Conservation (phyloP, 2,797 vertebrate species). For the Melanotaenia boesemani region DNA sequence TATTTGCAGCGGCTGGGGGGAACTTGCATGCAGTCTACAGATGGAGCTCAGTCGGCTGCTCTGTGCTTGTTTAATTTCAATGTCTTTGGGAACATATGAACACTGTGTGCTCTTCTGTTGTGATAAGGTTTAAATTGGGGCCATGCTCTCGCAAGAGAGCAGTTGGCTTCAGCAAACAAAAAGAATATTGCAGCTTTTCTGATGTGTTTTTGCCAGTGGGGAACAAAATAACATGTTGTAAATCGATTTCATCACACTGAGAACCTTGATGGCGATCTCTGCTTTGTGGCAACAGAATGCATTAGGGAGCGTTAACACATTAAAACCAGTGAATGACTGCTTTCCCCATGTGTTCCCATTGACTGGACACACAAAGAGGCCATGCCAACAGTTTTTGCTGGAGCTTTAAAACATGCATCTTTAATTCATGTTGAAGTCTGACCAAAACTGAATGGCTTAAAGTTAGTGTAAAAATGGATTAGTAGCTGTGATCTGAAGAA, state of each 20-base stretch:
- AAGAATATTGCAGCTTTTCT: constrained; percentile 23
- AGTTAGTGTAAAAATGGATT: constrained; percentile 6
- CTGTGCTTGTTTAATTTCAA: not conserved
- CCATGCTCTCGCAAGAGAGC: not conserved
- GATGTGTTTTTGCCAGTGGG: constrained; percentile 44
- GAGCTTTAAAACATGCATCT: constrained; percentile 25
- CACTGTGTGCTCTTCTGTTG: not conserved
- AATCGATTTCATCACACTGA: constrained; percentile 55
- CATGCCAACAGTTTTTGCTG: constrained; percentile 20
- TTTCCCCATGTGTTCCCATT: constrained; percentile 5
- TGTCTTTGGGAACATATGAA: not conserved
- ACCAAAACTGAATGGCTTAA: not conserved
- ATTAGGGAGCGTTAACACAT: constrained; percentile 48
- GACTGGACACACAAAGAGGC: constrained; percentile 15
- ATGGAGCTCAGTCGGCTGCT: not conserved
- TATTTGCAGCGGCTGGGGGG: not conserved
- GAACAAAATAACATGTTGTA: constrained; percentile 45
- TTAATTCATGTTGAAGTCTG: constrained; percentile 19
- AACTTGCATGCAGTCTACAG: not conserved
- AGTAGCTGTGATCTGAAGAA: constrained; percentile 4
- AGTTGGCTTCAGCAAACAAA: constrained; percentile 26
- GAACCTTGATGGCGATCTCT: constrained; percentile 20
- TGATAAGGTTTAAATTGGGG: constrained; percentile 8
- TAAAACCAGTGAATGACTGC: constrained; percentile 38
- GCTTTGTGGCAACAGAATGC: constrained; percentile 35